Base-by-base conservation (phyloP, 2,797 vertebrate genomes). In the Tokudaia tokunoshimensis region DNA sequence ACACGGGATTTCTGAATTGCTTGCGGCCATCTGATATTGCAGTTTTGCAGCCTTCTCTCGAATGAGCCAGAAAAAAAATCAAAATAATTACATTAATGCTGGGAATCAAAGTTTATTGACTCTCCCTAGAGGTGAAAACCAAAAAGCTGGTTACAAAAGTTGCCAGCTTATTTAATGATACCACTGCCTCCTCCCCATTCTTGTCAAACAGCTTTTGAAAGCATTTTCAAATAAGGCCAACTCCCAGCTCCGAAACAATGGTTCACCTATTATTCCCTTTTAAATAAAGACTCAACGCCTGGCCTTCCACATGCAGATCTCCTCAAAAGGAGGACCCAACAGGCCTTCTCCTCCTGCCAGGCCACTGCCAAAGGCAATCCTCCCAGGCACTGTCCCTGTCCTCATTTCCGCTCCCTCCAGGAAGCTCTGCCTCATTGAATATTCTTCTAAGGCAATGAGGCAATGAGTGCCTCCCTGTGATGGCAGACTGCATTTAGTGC, bases 51-150 rank as follows among this genome's bases (percentile, higher is more conserved):
- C 97, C 95, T 98, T 97, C 95, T 97, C 94, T 94, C 97, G 91
- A 98, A 98, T 89, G 61, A 98, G 98, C 92, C 92, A 97, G 95
- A 97, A 97, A 86, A 84, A 85, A 98, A 97, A 98, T 98, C 91
- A 98, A 98, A 99, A 98, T 98, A 98, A 99, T 98, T 98, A 98
- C 97, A 98, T 99, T 98, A 98, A 98, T 98, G 98, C 97, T 97
- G 89, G 85, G 96, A 99, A 98, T 99, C 98, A 98, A 98, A 99
- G 98, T 98, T 98, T 99, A 99, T 98, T 98, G 98, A 98, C 98
- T 98, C 98, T 98, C 99, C 98, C 98, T 98, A 98, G 98, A 98
- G 98, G 98, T 97, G 89, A 93, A 96, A 98, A 98, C 97, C 97
- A 98, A 98, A 98, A 98, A 98, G 94, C 97, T 98, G 96, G 98